Percentiles rank a stretch among this genome's conserved stretches.
Evolutionary conservation across 2,113 vertebrate species (phyloP).

Genomic region (Columbina picui): DNA sequence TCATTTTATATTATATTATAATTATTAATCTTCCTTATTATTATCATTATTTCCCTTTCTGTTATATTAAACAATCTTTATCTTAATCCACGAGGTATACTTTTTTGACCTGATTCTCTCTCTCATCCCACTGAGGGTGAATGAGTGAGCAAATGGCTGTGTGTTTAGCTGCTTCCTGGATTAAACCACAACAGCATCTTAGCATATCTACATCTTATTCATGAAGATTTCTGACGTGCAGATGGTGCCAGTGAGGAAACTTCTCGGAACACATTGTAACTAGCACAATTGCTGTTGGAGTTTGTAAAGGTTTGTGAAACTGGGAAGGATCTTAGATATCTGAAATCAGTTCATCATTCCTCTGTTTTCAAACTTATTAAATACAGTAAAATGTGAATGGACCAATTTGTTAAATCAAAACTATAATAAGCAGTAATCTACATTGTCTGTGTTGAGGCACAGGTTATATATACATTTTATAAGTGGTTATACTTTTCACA

Average conservation of each 20-base stretch:
- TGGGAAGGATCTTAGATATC: background rate
- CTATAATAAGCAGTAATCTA: background rate
- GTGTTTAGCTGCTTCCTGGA: too few relatives aligned
- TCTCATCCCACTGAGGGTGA: too few relatives aligned
- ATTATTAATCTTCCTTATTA: too few relatives aligned
- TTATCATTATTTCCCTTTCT: too few relatives aligned
- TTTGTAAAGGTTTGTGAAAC: background rate
- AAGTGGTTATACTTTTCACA: background rate
- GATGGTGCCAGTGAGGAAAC: background rate
- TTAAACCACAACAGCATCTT: background rate
- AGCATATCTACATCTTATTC: background rate
- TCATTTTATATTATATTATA: too few relatives aligned
- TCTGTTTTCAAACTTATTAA: background rate
- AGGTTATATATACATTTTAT: background rate
- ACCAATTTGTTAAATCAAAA: rapidly evolving
- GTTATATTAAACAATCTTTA: too few relatives aligned
- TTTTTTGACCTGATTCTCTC: too few relatives aligned
- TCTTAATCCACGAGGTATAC: too few relatives aligned
- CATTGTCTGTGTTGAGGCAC: background rate
- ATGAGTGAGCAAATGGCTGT: too few relatives aligned
- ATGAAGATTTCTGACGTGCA: background rate
- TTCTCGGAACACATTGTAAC: background rate
- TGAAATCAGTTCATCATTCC: background rate
- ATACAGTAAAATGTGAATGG: background rate
- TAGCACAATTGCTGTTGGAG: background rate